phyloP scores from a whole-genome alignment of 2,797 vertebrate genomes.

The Tenualosa thibaudeaui region DNA sequence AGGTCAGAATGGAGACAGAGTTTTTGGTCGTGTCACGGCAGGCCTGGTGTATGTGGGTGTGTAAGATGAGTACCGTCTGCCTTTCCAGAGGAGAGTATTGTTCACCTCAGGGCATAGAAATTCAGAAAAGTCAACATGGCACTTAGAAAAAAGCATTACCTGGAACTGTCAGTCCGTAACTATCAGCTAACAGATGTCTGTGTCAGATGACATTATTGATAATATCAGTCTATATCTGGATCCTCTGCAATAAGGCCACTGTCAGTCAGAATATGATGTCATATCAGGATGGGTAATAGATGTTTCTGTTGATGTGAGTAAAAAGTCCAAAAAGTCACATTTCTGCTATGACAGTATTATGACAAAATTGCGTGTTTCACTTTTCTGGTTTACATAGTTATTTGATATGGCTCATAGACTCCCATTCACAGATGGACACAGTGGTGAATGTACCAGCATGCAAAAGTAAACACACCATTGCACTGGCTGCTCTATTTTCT shows the following conservation, averaged over 20 bases:
- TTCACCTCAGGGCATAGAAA: constrained; percentile 49
- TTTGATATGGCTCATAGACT: not conserved
- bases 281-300: not conserved
- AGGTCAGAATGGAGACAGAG: constrained; percentile 40
- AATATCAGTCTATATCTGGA: too few species aligned
- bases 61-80: constrained; percentile 22
- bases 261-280: not conserved
- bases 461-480: not conserved
- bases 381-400: not conserved
- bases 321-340: too few species aligned
- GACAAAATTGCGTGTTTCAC: not conserved
- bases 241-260: not conserved
- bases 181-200: too few species aligned
- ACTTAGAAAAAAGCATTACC: constrained; percentile 3
- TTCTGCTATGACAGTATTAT: too few species aligned
- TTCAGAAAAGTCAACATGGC: constrained; percentile 15
- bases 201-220: not conserved
- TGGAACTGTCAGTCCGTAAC: not conserved
- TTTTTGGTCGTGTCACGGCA: constrained; percentile 54
- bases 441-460: not conserved
- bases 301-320: too few species aligned
- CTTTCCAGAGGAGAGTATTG: constrained; percentile 35
- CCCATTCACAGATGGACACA: not conserved
- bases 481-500: too few species aligned
- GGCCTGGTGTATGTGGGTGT: constrained; percentile 49